These are phyloP conservation scores for Gastrophryne carolinensis DNA, from an alignment of 2,797 vertebrate genomes.

Conservation along the genomic window DNA sequence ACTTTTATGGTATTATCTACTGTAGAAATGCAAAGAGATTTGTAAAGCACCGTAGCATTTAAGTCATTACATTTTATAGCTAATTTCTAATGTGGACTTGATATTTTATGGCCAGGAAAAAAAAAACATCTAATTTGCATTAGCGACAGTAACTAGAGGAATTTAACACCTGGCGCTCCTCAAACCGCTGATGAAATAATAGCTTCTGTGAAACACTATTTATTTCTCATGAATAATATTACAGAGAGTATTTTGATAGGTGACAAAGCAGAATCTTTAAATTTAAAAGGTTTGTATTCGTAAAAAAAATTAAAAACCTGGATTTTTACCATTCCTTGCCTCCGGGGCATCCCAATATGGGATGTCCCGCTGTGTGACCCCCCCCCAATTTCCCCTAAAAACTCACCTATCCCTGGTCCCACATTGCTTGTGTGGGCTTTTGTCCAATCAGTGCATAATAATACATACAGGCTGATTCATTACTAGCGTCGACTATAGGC, in stretches of 20 bases:
- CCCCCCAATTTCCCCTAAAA: too few relatives aligned
- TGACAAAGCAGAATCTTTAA: too few relatives aligned
- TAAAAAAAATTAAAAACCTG: too few relatives aligned
- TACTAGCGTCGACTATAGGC: too few relatives aligned
- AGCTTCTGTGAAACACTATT: slow-evolving; percentile 60
- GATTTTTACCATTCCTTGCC: too few relatives aligned
- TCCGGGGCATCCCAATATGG: too few relatives aligned
- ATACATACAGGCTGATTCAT: too few relatives aligned
- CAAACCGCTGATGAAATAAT: slow-evolving; percentile 77
- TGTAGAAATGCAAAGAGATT: slow-evolving; percentile 75
- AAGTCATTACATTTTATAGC: slow-evolving; percentile 84
- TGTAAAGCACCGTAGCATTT: slow-evolving; percentile 82
- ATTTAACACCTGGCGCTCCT: slow-evolving; percentile 80
- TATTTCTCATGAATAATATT: not conserved
- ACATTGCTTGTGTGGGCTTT: too few relatives aligned
- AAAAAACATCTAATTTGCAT: slow-evolving; percentile 81
- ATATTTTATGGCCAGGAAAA: slow-evolving; percentile 71
- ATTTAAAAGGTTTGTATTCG: too few relatives aligned
- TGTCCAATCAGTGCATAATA: too few relatives aligned
- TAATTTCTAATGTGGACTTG: slow-evolving; percentile 85
- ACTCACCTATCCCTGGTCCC: too few relatives aligned
- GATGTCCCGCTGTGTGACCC: too few relatives aligned
- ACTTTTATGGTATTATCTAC: slow-evolving; percentile 75
- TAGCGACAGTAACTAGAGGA: slow-evolving; percentile 82
- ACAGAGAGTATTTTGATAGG: not conserved